Conservation (phyloP, 1,140 invertebrate species). For the Megalopta genalis region DNA sequence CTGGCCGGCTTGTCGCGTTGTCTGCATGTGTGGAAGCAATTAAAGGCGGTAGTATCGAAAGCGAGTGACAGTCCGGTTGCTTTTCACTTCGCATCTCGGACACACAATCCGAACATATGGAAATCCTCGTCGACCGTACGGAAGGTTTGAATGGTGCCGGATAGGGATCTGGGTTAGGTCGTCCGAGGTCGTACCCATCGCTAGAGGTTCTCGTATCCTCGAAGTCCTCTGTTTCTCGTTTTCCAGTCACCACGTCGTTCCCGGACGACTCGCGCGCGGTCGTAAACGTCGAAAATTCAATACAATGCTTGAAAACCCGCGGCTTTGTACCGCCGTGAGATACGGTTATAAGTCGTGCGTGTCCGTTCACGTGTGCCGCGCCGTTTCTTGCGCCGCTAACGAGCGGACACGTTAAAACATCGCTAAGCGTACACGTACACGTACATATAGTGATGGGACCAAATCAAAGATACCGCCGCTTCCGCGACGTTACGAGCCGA, state of each 20-base stretch:
- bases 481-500: constrained; percentile 41
- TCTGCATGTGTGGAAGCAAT: too few species aligned
- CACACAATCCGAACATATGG: too few species aligned
- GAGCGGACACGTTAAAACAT: constrained; percentile 49
- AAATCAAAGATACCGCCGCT: constrained; percentile 23
- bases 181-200: constrained; percentile 4
- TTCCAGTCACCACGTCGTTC: constrained; percentile 9
- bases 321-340: not conserved
- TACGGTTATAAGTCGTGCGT: constrained; percentile 16
- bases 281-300: constrained; percentile 38
- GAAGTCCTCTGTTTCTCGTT: not conserved
- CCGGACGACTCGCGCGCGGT: not conserved
- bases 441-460: not conserved
- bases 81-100: too few species aligned
- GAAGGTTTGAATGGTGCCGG: not conserved
- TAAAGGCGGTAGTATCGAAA: too few species aligned
- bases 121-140: too few species aligned
- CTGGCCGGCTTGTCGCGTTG: too few species aligned
- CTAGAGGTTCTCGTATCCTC: not conserved
- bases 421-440: constrained; percentile 13
- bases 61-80: too few species aligned
- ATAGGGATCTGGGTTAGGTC: not conserved
- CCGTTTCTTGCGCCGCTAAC: constrained; percentile 38
- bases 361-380: constrained; percentile 15
- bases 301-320: constrained; percentile 18